Base-by-base conservation (phyloP, 53 echinoderm and acorn worm species). In the Mesocentrotus franciscanus region DNA sequence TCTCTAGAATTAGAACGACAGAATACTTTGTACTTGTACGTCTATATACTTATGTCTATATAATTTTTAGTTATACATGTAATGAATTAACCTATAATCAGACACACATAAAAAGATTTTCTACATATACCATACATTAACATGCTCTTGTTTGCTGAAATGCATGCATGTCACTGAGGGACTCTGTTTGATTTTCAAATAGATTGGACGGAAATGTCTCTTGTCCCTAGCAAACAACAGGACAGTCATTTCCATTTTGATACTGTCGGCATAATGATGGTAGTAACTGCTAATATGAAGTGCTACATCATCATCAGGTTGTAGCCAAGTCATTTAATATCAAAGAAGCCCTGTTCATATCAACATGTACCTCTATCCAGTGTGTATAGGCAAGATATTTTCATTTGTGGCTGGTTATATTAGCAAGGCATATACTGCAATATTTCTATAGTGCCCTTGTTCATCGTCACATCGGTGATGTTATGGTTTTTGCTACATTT, bases 291-390 rank as follows among this genome's bases (percentile, higher is more conserved):
- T 81, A 12, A 36, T 81, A 36, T 36, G 8, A 39, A 81, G 81
- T 81, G 81, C 81, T 36, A 36, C 35, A 81, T 81, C 39, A 75
- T 75, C 75, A n/a, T 75, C 75, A n/a, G n/a, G 78, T 71, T 24
- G 72, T 8, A 18, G 15, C 22, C 26, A 71, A 71, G 72, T 71
- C 72, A 71, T 24, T n/a, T n/a, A n/a, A n/a, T 71, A 24, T 71
- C n/a, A 71, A 71, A 7, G 75, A 75, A 75, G 75, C 75, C 30
- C 8, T 75, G 75, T 75, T 75, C n/a, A 26, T 27, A 75, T 27
- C 9, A 29, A 27, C 30, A 30, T 26, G 27, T 75, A 75, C n/a
- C 17, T 75, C 75, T 6, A n/a, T 10, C 29, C 75, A 75, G 49
- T 49, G 49, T 49, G 49, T 49, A 49, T 49, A 49, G 49, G 49